phyloP scores from a whole-genome alignment of 2,888 invertebrate genomes.

The Drosophila subquinaria region DNA sequence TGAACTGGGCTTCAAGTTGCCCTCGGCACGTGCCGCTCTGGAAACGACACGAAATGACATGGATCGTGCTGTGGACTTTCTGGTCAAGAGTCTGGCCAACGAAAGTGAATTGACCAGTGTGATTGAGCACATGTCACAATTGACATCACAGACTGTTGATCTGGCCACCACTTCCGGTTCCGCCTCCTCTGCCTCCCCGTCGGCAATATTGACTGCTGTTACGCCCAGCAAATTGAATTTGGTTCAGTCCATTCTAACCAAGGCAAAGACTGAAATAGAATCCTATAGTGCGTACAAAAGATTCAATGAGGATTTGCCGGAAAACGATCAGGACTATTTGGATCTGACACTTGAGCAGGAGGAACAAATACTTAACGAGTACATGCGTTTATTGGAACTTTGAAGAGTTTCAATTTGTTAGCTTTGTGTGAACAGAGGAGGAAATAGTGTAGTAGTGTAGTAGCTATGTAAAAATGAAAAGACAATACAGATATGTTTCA shows the following conservation, averaged over 20 bases:
- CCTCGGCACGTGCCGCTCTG: conserved; percentile 87
- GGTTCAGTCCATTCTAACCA: conserved; percentile 55
- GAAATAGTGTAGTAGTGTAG: background rate
- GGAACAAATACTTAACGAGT: conserved; percentile 89
- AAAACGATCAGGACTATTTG: conserved; percentile 90
- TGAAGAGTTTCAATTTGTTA: conserved; percentile 27
- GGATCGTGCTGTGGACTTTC: conserved; percentile 87
- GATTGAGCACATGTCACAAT: conserved; percentile 79
- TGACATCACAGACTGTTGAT: conserved; percentile 78
- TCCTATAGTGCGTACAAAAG: conserved; percentile 87
- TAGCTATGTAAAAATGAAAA: background rate
- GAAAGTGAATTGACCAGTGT: conserved; percentile 70
- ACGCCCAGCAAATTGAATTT: conserved; percentile 60
- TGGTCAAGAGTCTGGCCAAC: conserved; percentile 85
- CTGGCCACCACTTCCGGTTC: conserved; percentile 34
- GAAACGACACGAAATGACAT: conserved; percentile 87
- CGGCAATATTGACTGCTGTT: background rate
- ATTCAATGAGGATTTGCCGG: conserved; percentile 87
- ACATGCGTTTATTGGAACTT: conserved; percentile 87
- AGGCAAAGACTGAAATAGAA: conserved; percentile 74
- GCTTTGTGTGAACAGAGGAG: background rate
- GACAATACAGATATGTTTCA: too few species aligned
- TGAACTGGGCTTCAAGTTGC: conserved; percentile 88
- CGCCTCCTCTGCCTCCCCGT: conserved; percentile 25
- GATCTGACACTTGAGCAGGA: conserved; percentile 90